A percentile compares a stretch with the other conserved stretches of the same genome.
Evolutionary conservation across 2,888 invertebrate species (phyloP).

Genomic region (Papilio gigon): DNA sequence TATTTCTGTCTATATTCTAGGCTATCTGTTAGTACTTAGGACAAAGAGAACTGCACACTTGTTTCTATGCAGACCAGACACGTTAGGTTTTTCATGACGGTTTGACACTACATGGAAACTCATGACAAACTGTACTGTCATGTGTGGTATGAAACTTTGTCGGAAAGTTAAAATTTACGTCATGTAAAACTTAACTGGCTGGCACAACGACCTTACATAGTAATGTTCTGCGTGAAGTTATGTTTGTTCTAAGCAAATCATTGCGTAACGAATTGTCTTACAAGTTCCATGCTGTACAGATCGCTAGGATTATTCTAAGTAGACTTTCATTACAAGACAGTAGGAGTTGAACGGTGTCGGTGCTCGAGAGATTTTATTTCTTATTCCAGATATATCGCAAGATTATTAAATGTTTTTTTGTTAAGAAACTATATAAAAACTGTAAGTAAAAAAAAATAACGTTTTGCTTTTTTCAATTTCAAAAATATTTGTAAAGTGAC

Average conservation of each 20-base stretch:
- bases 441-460: no score
- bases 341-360: slow-evolving; percentile 21
- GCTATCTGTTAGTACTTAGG: slow-evolving; percentile 16
- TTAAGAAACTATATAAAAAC: no score
- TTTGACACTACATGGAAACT: neutral
- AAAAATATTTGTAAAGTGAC: no score
- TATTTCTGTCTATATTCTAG: slow-evolving; percentile 22
- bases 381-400: neutral
- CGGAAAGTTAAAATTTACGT: neutral
- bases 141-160: neutral
- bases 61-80: neutral
- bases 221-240: neutral
- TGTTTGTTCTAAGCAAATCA: slow-evolving; percentile 15
- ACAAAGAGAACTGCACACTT: slow-evolving; percentile 15
- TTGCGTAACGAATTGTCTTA: slow-evolving; percentile 10
- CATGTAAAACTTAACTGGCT: neutral
- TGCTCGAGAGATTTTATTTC: slow-evolving; percentile 10
- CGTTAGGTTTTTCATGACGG: neutral
- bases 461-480: no score
- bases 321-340: slow-evolving; percentile 14
- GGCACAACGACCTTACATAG: neutral
- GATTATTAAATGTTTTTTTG: slow-evolving; percentile 10
- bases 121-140: no score
- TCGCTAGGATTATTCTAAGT: slow-evolving; percentile 28
- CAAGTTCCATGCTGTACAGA: slow-evolving; percentile 32